phyloP scores from a whole-genome alignment of 2,888 invertebrate species.

The Tuberolachnus salignus region DNA sequence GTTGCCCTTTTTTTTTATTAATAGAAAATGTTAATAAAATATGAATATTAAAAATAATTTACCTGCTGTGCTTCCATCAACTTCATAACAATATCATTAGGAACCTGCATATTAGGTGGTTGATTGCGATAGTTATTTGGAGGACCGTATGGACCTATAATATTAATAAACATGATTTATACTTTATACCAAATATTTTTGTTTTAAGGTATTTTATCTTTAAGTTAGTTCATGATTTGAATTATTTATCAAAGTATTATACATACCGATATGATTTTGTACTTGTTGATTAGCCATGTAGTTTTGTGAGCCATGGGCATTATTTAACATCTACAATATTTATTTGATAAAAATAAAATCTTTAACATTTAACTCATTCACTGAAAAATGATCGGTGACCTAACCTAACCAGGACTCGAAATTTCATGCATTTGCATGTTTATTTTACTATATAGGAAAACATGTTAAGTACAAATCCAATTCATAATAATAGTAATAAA shows the following conservation, averaged over 20 bases:
- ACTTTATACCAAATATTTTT: neutral
- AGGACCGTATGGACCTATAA: slow-evolving; percentile 40
- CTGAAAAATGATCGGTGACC: no score
- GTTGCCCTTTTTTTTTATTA: no score
- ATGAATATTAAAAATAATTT: neutral
- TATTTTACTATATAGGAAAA: no score
- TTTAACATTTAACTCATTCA: neutral
- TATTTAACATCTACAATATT: slow-evolving; percentile 44
- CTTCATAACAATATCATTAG: slow-evolving; percentile 64
- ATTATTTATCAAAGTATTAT: neutral
- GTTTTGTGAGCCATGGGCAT: slow-evolving; percentile 42
- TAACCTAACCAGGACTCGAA: no score
- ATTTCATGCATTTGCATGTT: no score
- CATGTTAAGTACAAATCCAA: no score
- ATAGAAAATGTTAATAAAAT: neutral
- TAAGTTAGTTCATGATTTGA: neutral
- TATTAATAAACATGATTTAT: neutral
- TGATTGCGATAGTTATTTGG: slow-evolving; percentile 45
- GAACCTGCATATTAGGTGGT: slow-evolving; percentile 59
- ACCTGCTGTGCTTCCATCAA: slow-evolving; percentile 66
- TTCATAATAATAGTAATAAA: no score
- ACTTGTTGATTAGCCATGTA: slow-evolving; percentile 27
- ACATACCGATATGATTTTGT: slow-evolving; percentile 36
- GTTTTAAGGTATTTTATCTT: neutral
- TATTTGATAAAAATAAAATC: no score